These are phyloP conservation scores for Sebastes miniatus DNA, from an alignment of 2,797 vertebrate species.

Conservation along the genomic window DNA sequence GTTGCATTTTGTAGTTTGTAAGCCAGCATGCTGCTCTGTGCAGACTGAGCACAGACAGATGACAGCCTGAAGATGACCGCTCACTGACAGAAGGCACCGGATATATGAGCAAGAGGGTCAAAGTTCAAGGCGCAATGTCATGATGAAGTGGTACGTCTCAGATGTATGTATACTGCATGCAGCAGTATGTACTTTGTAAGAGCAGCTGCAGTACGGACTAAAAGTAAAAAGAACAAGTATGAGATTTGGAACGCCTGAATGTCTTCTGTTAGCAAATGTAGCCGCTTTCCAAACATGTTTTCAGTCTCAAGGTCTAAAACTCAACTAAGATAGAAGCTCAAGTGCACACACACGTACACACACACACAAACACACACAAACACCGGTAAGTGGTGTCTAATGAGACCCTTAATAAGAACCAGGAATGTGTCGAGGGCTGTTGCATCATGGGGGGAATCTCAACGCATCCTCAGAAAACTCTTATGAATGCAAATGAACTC, in stretches of 20 bases:
- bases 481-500: conserved; percentile 18
- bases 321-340: background rate
- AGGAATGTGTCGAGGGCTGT: background rate
- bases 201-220: background rate
- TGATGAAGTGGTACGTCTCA: no score
- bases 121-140: no score
- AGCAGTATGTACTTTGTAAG: no score
- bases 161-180: no score
- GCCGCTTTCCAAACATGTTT: background rate
- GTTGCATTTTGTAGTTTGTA: no score
- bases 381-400: background rate
- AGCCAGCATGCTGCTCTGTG: no score
- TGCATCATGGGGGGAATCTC: conserved; percentile 13
- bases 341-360: background rate
- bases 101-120: no score
- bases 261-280: background rate
- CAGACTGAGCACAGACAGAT: no score
- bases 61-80: no score
- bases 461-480: background rate
- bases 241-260: background rate
- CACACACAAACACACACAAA: background rate
- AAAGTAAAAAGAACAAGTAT: no score
- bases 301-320: background rate
- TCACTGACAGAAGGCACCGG: no score
- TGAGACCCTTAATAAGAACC: background rate